phyloP scores from a whole-genome alignment of 2,797 vertebrate species.

The Acropternis orthonyx region DNA sequence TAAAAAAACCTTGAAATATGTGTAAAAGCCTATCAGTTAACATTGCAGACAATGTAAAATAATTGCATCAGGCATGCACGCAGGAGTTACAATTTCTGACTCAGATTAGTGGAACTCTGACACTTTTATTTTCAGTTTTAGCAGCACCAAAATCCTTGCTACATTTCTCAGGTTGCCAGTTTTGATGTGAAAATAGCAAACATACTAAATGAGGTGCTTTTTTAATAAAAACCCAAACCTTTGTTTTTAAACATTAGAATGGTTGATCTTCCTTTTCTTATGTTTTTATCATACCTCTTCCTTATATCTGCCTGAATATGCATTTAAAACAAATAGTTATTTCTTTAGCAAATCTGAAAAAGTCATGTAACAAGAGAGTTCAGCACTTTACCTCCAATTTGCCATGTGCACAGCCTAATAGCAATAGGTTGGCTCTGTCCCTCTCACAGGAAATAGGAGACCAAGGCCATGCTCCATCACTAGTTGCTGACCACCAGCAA shows the following conservation, averaged over 20 bases:
- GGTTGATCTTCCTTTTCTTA: neutral
- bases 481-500: conserved; percentile 88
- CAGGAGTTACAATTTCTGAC: neutral
- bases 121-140: neutral
- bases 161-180: neutral
- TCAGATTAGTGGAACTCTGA: neutral
- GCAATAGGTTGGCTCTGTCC: conserved; percentile 86
- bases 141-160: neutral
- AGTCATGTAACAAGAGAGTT: neutral
- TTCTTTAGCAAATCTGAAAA: neutral
- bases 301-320: neutral
- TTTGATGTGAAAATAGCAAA: conserved; percentile 14
- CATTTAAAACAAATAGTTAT: neutral
- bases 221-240: neutral
- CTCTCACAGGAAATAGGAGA: conserved; percentile 80
- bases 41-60: neutral
- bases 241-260: neutral
- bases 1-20: neutral
- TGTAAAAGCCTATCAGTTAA: neutral
- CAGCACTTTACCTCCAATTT: conserved; percentile 84
- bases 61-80: neutral
- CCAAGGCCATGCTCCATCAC: conserved; percentile 87
- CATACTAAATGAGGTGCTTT: neutral
- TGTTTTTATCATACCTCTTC: neutral
- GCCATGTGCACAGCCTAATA: conserved; percentile 82